These are phyloP conservation scores for Tachina fera DNA, from an alignment of 2,888 invertebrate species.

Conservation along the genomic window DNA sequence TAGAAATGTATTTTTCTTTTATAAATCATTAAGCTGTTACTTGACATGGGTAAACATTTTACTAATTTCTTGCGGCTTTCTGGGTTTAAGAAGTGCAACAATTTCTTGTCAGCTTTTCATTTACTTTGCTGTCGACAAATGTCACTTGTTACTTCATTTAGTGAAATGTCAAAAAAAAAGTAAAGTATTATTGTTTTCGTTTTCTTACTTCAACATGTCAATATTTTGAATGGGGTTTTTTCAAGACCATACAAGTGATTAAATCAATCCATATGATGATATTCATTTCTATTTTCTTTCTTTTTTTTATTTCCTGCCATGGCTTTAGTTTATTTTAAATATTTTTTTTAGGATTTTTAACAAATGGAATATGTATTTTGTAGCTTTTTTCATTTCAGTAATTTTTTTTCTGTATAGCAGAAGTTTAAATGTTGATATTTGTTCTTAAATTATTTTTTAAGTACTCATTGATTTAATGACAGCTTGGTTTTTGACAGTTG, in stretches of 20 bases:
- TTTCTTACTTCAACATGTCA: conserved; percentile 33
- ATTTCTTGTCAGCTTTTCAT: not conserved
- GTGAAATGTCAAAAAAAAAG: conserved; percentile 6
- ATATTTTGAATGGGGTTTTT: conserved; percentile 27
- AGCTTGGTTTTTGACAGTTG: conserved; percentile 57
- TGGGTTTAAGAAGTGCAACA: conserved; percentile 25
- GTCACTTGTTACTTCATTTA: conserved; percentile 34
- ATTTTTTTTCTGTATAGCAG: not conserved
- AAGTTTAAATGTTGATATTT: conserved; percentile 21
- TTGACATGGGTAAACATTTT: conserved; percentile 67
- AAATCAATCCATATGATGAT: conserved; percentile 17
- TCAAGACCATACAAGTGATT: conserved; percentile 48
- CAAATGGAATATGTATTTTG: conserved; percentile 38
- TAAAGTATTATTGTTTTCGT: not conserved
- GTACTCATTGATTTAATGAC: conserved; percentile 45
- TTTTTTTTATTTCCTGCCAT: conserved; percentile 37
- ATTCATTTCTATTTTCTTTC: not conserved
- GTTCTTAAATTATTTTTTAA: conserved; percentile 23
- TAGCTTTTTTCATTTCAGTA: not conserved
- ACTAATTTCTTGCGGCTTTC: conserved; percentile 7
- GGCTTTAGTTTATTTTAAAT: conserved; percentile 53
- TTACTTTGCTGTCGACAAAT: conserved; percentile 15
- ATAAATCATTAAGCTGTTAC: conserved; percentile 60
- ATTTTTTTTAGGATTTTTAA: conserved; percentile 28
- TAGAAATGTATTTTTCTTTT: not conserved